A percentile compares a stretch with the other conserved stretches of the same genome.
Conservation (phyloP, 2,888 invertebrate species). For the Andrena flavipes region DNA sequence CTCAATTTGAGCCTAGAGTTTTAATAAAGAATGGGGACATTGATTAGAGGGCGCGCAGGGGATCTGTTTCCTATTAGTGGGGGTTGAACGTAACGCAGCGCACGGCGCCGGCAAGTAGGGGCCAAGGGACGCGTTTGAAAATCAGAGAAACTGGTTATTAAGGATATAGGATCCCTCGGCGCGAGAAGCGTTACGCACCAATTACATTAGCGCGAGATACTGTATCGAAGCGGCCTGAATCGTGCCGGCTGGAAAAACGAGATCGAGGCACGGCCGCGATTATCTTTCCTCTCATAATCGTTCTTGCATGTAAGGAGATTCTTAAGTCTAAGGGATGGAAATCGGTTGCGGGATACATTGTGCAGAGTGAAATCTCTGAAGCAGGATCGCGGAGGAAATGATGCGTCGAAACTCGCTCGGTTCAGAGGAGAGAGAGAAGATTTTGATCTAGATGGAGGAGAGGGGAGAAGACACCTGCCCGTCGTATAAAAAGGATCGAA, state of each 20-base stretch:
- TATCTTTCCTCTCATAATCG: neutral
- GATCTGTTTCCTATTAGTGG: slow-evolving; percentile 17
- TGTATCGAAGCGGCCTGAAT: slow-evolving; percentile 46
- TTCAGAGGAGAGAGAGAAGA: slow-evolving; percentile 26
- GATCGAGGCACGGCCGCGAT: slow-evolving; percentile 7
- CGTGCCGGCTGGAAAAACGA: slow-evolving; percentile 14
- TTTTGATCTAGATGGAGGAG: slow-evolving; percentile 42
- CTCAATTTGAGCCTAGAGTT: neutral
- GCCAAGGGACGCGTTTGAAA: slow-evolving; percentile 34
- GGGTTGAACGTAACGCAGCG: slow-evolving; percentile 12
- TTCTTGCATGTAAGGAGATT: too few species aligned
- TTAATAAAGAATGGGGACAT: neutral
- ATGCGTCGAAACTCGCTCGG: neutral
- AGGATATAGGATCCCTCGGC: slow-evolving; percentile 49
- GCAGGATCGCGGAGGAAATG: neutral
- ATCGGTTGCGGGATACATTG: neutral
- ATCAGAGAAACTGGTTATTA: slow-evolving; percentile 57
- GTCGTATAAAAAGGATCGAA: slow-evolving; percentile 43
- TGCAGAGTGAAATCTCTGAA: neutral
- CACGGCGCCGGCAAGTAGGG: neutral
- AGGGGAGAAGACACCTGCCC: slow-evolving; percentile 58
- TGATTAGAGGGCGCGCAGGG: slow-evolving; percentile 10
- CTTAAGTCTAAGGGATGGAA: neutral
- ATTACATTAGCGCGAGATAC: slow-evolving; percentile 48
- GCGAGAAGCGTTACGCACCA: slow-evolving; percentile 64